These are phyloP conservation scores for Sebastes oblongus DNA, from an alignment of 2,797 vertebrate genomes.

Conservation along the genomic window DNA sequence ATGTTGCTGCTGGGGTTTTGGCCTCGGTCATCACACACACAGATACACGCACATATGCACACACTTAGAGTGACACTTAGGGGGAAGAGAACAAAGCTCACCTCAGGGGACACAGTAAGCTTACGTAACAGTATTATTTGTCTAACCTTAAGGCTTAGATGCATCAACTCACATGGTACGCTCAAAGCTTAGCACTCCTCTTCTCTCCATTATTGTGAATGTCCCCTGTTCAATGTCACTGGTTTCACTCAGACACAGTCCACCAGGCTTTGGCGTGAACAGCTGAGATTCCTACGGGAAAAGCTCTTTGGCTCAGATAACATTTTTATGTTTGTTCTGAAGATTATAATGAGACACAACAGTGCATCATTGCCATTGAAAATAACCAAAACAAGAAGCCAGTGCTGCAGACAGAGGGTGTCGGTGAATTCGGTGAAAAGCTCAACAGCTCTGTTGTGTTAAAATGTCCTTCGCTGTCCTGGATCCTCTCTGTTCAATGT, in stretches of 20 bases:
- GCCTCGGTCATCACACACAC: not conserved
- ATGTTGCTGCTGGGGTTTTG: constrained; percentile 45
- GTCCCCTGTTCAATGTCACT: constrained; percentile 47
- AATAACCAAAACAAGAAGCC: not conserved
- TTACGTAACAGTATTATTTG: constrained; percentile 60
- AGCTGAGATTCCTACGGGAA: not conserved
- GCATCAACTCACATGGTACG: constrained; percentile 27
- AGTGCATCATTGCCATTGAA: not conserved
- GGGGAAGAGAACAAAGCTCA: constrained; percentile 24
- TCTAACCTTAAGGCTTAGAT: constrained; percentile 37
- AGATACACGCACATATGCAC: constrained; percentile 9
- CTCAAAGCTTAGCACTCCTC: constrained; percentile 9
- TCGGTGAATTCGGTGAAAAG: not conserved
- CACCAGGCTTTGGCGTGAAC: not conserved
- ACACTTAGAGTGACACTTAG: constrained; percentile 41
- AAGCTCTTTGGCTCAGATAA: not conserved
- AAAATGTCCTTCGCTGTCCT: constrained; percentile 38
- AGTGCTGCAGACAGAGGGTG: not conserved
- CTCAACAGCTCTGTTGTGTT: constrained; percentile 30
- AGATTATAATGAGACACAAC: not conserved
- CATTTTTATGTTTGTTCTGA: not conserved
- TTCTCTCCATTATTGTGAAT: constrained; percentile 17
- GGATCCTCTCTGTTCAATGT: constrained; percentile 33
- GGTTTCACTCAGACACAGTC: not conserved
- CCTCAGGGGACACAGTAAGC: constrained; percentile 29